Evolutionary conservation across 92 coral and sea anemone species (phyloP).

Genomic region (Porites cylindrica): DNA sequence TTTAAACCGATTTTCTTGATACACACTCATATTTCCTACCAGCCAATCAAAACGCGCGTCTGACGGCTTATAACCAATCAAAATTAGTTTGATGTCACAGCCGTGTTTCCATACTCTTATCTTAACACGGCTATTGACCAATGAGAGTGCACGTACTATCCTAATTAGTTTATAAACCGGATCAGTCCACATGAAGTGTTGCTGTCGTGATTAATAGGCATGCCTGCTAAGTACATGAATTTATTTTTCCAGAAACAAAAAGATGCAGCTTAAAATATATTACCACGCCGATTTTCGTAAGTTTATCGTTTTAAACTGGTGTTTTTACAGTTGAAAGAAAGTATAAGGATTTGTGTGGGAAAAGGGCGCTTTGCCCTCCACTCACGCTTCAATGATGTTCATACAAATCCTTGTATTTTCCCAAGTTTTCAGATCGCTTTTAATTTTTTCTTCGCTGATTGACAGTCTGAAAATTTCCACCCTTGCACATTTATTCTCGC

Average conservation of each 20-base stretch:
- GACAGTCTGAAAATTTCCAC: constrained; percentile 1
- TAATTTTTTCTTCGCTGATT: constrained; percentile 12
- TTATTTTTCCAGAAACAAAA: constrained; percentile 10
- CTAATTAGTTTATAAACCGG: constrained; percentile 8
- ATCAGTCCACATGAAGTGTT: not conserved
- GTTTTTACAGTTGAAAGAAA: not conserved
- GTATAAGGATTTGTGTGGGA: too few species aligned
- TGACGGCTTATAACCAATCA: not conserved
- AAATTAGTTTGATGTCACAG: constrained; percentile 3
- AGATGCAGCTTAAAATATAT: constrained; percentile 22
- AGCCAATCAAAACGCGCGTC: constrained; percentile 19
- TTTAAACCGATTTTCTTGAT: not conserved
- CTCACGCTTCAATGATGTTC: too few species aligned
- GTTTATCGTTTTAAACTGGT: constrained; percentile 21
- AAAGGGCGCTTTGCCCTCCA: too few species aligned
- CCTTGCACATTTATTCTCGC: too few species aligned
- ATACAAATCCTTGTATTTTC: too few species aligned
- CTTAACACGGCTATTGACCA: constrained; percentile 1
- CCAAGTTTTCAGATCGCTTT: not conserved
- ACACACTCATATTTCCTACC: not conserved
- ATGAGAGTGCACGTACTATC: not conserved
- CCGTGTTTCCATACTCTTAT: constrained; percentile 9
- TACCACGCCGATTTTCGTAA: constrained; percentile 23
- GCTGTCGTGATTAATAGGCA: constrained; percentile 12
- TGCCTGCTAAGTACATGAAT: constrained; percentile 13